phyloP scores from a whole-genome alignment of 2,888 invertebrate genomes.

The Andrena praecox region DNA sequence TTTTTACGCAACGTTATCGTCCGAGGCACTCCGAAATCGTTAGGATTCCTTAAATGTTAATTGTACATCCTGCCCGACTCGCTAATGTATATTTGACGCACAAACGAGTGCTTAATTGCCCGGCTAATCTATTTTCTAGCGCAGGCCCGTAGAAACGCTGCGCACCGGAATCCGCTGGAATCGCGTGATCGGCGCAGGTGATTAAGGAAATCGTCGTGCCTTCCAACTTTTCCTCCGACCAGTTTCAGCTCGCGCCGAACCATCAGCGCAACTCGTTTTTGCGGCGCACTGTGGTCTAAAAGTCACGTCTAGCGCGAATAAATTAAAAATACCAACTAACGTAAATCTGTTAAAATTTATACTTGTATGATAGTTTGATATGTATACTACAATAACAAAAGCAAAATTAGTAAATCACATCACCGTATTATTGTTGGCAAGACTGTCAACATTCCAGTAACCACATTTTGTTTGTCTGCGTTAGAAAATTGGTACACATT shows the following conservation, averaged over 20 bases:
- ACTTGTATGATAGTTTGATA: too few species aligned
- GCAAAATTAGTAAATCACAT: too few species aligned
- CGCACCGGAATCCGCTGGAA: background rate
- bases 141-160: background rate
- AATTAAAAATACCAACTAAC: too few species aligned
- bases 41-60: background rate
- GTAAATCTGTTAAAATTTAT: too few species aligned
- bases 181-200: conserved; percentile 12
- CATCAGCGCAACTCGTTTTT: background rate
- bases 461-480: too few species aligned
- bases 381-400: too few species aligned
- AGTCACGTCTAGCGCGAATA: too few species aligned
- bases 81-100: conserved; percentile 34
- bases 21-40: background rate
- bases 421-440: too few species aligned
- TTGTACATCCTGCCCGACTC: background rate
- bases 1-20: background rate
- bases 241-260: background rate
- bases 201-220: background rate
- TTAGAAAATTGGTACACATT: too few species aligned
- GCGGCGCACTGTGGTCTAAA: too few species aligned
- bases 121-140: conserved; percentile 22
- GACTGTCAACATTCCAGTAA: too few species aligned
- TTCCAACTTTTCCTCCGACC: background rate
- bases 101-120: conserved; percentile 38